Base-by-base conservation (phyloP, 1,140 invertebrate genomes). In the Conopomorpha cramerella region DNA sequence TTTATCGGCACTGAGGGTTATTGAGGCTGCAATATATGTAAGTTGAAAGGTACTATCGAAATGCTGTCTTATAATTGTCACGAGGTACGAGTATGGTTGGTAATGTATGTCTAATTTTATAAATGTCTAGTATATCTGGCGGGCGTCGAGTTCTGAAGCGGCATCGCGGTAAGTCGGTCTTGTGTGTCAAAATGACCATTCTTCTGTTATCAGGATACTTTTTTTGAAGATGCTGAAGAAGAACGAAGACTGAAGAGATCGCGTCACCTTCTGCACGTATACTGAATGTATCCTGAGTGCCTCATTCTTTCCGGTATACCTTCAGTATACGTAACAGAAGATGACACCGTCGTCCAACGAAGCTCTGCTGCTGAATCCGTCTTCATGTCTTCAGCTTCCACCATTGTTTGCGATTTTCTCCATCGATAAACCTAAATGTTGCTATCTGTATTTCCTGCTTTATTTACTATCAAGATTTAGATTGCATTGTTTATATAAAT, bases 301-400 rank as follows among this genome's bases (percentile, higher is more conserved):
- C 76, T 84, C 84, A 88, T 87, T 81, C 86, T 91, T 89, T 95
- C 92, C 92, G 93, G 93, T 95, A 95, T 95, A 95, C 93, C 92
- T 95, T 95, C 91, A 93, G 91, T 95, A 95, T 95, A 95, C 93
- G 93, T 95, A 94, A 93, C 92, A 94, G 91, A 91, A 92, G 89
- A 88, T 85, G 84, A 86, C 89, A 92, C 88, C 77, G 46, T n/a
- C n/a, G n/a, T n/a, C n/a, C n/a, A n/a, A n/a, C n/a, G n/a, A n/a
- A n/a, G n/a, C n/a, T n/a, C n/a, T 6, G 19, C 19, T 23, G 10
- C 19, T 23, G 19, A 23, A 23, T n/a, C n/a, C n/a, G n/a, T n/a
- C n/a, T n/a, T n/a, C n/a, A n/a, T n/a, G n/a, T n/a, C n/a, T n/a
- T n/a, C n/a, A n/a, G n/a, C n/a, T n/a, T n/a, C n/a, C n/a, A n/a